These are phyloP conservation scores for Epistrophella euchroma DNA, from an alignment of 2,888 invertebrate genomes.

Conservation along the genomic window DNA sequence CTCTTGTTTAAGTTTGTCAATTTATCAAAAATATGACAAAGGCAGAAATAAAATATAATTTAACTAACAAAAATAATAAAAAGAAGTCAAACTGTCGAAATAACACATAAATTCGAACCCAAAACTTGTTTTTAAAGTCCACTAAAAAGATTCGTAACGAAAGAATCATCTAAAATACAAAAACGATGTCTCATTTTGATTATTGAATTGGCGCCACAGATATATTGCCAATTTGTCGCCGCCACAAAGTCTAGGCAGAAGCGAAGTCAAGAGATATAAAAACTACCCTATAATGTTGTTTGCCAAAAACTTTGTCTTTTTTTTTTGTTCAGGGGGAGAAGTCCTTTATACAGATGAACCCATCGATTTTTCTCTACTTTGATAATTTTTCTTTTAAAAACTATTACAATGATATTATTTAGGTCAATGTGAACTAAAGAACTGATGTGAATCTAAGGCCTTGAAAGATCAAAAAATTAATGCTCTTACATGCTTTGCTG, in stretches of 20 bases:
- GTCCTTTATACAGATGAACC: conserved; percentile 13
- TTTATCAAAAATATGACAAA: neutral
- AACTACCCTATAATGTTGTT: conserved; percentile 55
- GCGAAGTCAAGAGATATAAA: conserved; percentile 36
- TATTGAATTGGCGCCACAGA: conserved; percentile 65
- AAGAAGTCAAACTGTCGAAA: neutral
- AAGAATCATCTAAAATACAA: conserved; percentile 4
- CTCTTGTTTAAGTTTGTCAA: neutral
- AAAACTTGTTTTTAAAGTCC: conserved; percentile 11
- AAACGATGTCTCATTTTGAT: conserved; percentile 42
- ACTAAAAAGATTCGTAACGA: neutral
- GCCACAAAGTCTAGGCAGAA: conserved; percentile 67
- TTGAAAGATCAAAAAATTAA: conserved; percentile 54
- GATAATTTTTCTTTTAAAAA: conserved; percentile 9
- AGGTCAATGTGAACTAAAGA: conserved; percentile 33
- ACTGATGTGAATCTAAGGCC: conserved; percentile 18
- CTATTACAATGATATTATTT: conserved; percentile 35
- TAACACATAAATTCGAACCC: neutral
- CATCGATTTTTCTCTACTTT: conserved; percentile 19
- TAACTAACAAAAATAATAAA: neutral
- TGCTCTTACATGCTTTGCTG: conserved; percentile 25
- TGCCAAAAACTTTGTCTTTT: conserved; percentile 34
- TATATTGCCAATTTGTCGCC: conserved; percentile 55
- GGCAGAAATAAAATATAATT: neutral
- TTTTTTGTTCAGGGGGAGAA: neutral